Base-by-base conservation (phyloP, 1,140 invertebrate genomes). In the Drosophila suzukii region DNA sequence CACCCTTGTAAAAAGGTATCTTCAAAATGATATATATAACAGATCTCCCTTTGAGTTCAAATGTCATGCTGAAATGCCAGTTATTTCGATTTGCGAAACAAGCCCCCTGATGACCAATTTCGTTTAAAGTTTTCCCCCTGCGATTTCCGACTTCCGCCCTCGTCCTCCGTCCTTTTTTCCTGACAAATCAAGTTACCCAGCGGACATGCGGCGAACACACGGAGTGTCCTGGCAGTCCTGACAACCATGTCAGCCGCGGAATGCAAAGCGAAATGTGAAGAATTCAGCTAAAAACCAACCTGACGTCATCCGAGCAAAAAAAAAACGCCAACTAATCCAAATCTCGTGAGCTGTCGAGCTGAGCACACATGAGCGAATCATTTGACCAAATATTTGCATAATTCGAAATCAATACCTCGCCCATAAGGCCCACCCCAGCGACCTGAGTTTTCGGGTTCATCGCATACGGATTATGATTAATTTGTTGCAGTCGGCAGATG, bases 361-460 rank as follows among this genome's bases (percentile, higher is more conserved):
- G 41, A 6, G 67, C 44, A 71, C 68, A 71, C 68, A 71, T 71
- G 68, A 71, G 53, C 65, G 67, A 71, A 71, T 71, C 68, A 58
- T 71, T 71, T 71, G 68, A 71, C 66, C 68, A 71, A 71, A 71
- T 71, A 71, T 71, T 71, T 71, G 68, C 68, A 71, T 71, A 71
- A 71, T 58, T 71, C 41, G 68, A 71, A 71, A 71, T 71, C 67
- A 58, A 71, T 71, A 71, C 50, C 50, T 8, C 8, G n/a, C 39
- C 15, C 56, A 32, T 6, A 8, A 15, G 10, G 10, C 12, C 38
- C 38, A 12, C 20, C 24, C 38, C 27, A 39, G n/a, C 57, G 32
- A 53, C 50, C 50, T 53, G 44, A 17, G 32, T 24, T 49, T 44
- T 36, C 34, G 43, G 27, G 67, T 49, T 70, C 61, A 49, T 55